Percentiles rank a stretch among this genome's conserved stretches.
These are phyloP conservation scores for Halictus quadricinctus DNA, from an alignment of 2,888 invertebrate species.

Conservation along the genomic window DNA sequence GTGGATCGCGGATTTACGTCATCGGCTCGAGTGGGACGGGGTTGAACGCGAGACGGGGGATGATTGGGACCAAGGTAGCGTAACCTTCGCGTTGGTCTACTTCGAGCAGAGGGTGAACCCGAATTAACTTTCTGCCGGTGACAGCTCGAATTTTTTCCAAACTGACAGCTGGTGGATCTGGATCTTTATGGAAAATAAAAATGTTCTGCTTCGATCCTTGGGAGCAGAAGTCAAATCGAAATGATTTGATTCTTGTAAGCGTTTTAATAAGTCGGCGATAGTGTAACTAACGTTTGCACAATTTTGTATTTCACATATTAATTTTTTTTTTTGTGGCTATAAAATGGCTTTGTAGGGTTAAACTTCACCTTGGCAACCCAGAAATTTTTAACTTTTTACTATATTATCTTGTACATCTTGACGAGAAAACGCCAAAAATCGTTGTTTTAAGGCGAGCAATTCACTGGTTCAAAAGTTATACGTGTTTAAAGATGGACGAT, in stretches of 20 bases:
- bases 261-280: not conserved
- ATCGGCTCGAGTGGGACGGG: constrained; percentile 14
- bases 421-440: no score
- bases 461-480: no score
- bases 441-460: no score
- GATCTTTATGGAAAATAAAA: not conserved
- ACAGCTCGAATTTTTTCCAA: not conserved
- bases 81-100: constrained; percentile 22
- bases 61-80: constrained; percentile 10
- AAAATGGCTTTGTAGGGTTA: no score
- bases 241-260: not conserved
- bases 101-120: not conserved
- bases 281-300: not conserved
- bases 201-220: not conserved
- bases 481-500: no score
- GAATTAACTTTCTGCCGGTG: constrained; percentile 5
- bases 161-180: not conserved
- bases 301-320: no score
- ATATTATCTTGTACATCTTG: no score
- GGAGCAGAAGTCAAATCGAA: not conserved
- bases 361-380: no score
- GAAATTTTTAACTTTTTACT: no score
- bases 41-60: constrained; percentile 16
- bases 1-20: constrained; percentile 59
- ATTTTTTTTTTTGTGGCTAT: no score